A percentile compares a stretch with the other conserved stretches of the same genome.
Conservation (phyloP, 1,140 invertebrate species). For the Luehdorfia chinensis region DNA sequence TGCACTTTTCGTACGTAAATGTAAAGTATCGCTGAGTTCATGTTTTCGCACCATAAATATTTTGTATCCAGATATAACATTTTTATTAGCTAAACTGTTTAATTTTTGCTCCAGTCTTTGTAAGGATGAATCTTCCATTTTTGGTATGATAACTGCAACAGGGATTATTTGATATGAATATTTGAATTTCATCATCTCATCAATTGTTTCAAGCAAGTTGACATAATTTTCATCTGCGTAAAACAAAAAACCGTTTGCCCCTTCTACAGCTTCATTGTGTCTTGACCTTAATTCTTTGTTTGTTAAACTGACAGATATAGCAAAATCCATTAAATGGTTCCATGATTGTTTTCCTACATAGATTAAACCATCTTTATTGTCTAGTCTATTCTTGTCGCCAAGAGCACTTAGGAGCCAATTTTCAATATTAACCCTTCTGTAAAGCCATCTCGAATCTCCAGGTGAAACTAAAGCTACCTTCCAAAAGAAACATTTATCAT, state of each 20-base stretch:
- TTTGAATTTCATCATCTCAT: constrained; percentile 66
- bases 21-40: constrained; percentile 48
- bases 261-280: constrained; percentile 58
- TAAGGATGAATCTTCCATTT: constrained; percentile 24
- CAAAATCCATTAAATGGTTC: constrained; percentile 70
- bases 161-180: constrained; percentile 60
- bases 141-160: constrained; percentile 50
- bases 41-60: constrained; percentile 43
- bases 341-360: constrained; percentile 65
- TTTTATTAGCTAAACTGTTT: constrained; percentile 33
- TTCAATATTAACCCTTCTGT: constrained; percentile 53
- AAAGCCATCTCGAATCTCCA: constrained; percentile 50
- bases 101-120: constrained; percentile 36
- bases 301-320: constrained; percentile 58
- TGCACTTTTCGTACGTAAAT: constrained; percentile 68
- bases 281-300: constrained; percentile 35
- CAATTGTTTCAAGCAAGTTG: constrained; percentile 52
- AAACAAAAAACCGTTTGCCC: constrained; percentile 63
- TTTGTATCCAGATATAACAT: constrained; percentile 59
- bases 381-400: constrained; percentile 43
- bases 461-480: constrained; percentile 82
- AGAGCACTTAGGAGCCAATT: constrained; percentile 63
- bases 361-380: constrained; percentile 48
- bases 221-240: constrained; percentile 49
- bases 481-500: constrained; percentile 80